Evolutionary conservation across 2,113 vertebrate species (phyloP), one percentile per base, ranked within the genome.

Genomic region (Coryphaenoides rupestris): DNA sequence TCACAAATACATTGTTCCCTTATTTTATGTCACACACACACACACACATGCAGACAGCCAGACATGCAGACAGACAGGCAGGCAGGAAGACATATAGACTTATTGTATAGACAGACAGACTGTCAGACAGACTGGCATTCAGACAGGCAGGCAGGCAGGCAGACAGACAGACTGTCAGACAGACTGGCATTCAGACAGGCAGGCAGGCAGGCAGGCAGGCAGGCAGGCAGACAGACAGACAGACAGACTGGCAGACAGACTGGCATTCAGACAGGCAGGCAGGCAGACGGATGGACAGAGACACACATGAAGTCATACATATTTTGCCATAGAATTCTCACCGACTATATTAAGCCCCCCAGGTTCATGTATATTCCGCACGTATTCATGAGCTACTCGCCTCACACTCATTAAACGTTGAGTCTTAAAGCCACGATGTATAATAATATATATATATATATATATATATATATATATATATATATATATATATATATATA

Each of bases 1-100:
- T 63, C 19, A 19, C 58, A 63, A 55, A 64, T 23, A 47, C 21
- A 62, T 46, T 23, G 49, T 62, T 69, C 47, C n/a, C 45, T 24
- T 21, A n/a, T 45, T 1, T 40, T 40, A 40, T 40, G 21, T 56
- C 16, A 55, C 52, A 62, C 26, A 19, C 58, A 45, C 26, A 33
- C n/a, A n/a, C 57, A 59, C 17, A 58, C 28, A 33, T n/a, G 19
- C 57, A 58, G 16, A 40, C 57, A 40, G 1, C n/a, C 57, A 59
- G 17, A 58, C 28, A 33, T n/a, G 19, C 57, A 58, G 16, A 40
- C 57, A 40, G 1, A 19, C 28, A 28, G 33, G 13, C 33, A 40
- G 33, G 12, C 6, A 40, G 33, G 12, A 6, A 40, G 33, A 40
- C 33, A 40, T 40, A 10, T 10, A 40, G 9, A 9, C 5, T 10